Evolutionary conservation across 2,888 invertebrate species (phyloP).

Genomic region (Hermaeophaga mercurialis): DNA sequence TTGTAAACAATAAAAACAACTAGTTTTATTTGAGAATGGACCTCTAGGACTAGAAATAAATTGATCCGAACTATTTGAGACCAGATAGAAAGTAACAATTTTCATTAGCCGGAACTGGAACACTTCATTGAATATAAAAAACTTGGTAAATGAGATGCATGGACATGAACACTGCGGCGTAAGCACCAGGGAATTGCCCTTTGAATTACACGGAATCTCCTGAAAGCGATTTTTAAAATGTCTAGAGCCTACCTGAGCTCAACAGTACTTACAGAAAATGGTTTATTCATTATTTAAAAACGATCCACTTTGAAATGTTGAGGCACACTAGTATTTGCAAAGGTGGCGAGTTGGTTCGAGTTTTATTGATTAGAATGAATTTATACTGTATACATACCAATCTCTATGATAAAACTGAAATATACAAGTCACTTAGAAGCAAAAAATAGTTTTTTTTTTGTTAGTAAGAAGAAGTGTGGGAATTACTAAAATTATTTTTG

Average conservation of each 20-base stretch:
- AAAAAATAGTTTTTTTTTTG: too few species aligned
- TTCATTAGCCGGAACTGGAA: constrained; percentile 10
- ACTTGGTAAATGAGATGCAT: constrained; percentile 4
- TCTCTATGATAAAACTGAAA: too few species aligned
- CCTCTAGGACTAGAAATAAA: neutral
- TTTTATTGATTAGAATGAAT: too few species aligned
- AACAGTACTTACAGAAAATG: neutral
- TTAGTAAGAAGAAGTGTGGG: too few species aligned
- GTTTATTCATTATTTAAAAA: constrained; percentile 3
- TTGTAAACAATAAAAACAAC: too few species aligned
- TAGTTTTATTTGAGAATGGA: neutral
- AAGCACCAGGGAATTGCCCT: neutral
- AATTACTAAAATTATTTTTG: too few species aligned
- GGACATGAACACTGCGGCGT: neutral
- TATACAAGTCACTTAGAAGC: too few species aligned
- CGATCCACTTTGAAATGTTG: neutral
- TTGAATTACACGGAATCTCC: neutral
- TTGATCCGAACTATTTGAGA: neutral
- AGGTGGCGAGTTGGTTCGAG: too few species aligned
- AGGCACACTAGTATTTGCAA: neutral
- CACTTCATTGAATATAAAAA: constrained; percentile 11
- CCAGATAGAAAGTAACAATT: neutral
- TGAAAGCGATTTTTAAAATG: neutral
- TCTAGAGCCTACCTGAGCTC: neutral
- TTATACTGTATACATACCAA: too few species aligned